Evolutionary conservation across 2,888 invertebrate genomes (phyloP).

Genomic region (Tipula helvola): DNA sequence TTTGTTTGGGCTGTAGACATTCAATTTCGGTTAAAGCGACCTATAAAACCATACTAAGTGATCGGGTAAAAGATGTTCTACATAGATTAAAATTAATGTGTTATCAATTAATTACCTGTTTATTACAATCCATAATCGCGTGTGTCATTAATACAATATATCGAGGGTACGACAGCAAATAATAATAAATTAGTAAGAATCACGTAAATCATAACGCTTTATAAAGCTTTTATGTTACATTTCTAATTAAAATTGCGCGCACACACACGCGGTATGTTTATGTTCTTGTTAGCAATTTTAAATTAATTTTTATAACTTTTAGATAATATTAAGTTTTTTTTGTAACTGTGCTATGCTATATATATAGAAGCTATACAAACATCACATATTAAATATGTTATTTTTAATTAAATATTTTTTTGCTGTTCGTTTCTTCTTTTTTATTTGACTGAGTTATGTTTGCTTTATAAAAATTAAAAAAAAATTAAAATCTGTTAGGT

Average conservation of each 20-base stretch:
- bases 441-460: neutral
- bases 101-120: no score
- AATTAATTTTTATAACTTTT: neutral
- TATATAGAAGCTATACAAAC: neutral
- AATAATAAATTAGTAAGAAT: neutral
- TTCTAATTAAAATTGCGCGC: neutral
- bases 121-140: no score
- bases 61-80: no score
- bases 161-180: no score
- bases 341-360: no score
- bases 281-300: neutral
- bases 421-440: neutral
- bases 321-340: neutral
- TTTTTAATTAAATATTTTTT: neutral
- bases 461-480: neutral
- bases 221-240: neutral
- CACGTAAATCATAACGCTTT: neutral
- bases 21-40: no score
- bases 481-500: neutral
- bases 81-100: no score
- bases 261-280: neutral
- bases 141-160: no score
- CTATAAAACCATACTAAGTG: no score
- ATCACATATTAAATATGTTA: neutral
- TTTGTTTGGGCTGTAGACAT: no score